phyloP scores from a whole-genome alignment of 2,797 vertebrate genomes.

The Pseudotriccus pelzelni region DNA sequence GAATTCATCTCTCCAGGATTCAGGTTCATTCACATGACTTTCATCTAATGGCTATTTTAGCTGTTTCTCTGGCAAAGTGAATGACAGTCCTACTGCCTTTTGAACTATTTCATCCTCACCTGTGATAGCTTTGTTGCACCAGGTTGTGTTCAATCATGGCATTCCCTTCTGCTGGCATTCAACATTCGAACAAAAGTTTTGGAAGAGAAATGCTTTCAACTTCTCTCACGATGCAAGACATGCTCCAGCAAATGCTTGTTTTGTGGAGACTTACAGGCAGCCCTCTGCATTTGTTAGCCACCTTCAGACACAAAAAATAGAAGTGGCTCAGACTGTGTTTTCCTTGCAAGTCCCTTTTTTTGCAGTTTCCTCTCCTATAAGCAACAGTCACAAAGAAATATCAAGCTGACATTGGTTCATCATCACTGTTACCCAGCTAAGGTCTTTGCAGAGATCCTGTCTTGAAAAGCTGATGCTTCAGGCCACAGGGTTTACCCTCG shows the following conservation, averaged over 20 bases:
- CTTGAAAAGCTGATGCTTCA: background rate
- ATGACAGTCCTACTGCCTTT: background rate
- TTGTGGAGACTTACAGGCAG: background rate
- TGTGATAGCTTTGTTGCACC: background rate
- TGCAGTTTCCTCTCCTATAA: background rate
- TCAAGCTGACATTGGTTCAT: background rate
- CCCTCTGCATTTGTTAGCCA: background rate
- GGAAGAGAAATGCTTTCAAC: background rate
- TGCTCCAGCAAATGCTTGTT: background rate
- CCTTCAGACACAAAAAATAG: background rate
- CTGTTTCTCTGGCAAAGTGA: background rate
- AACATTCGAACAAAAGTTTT: background rate
- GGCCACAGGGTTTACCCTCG: background rate
- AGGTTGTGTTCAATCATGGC: background rate
- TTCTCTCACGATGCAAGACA: background rate
- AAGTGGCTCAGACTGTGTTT: background rate
- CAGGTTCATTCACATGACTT: background rate
- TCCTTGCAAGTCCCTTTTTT: background rate
- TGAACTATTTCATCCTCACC: background rate
- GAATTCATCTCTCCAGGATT: background rate
- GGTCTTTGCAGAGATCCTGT: background rate
- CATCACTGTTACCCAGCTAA: background rate
- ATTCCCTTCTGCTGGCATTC: background rate
- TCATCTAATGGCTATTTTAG: background rate
- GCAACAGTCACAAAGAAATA: background rate